Evolutionary conservation across 1,140 invertebrate species (phyloP), one percentile per base, ranked within the genome.

Genomic region (Drosophila quadrilineata): DNA sequence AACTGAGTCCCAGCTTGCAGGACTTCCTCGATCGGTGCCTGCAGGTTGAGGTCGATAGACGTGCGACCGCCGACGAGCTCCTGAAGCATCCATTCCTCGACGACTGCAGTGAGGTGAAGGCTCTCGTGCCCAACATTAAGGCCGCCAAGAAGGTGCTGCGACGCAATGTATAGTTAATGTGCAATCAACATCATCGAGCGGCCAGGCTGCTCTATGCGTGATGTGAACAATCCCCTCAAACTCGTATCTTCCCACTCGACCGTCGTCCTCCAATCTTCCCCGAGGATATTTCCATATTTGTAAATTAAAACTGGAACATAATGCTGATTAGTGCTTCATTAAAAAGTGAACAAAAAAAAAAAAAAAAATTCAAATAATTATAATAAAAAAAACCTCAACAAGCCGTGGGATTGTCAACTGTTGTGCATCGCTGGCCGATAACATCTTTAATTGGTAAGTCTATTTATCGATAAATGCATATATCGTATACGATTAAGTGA

Each of bases 21-120:
- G 93, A 97, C 88, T 98, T 99, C 89, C 91, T 99, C 21, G 96
- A 98, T 90, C 92, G 94, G 62, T 99, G 98, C 89, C 92, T 99
- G 5, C 95, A 98, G 89, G 97, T 98, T 0, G 96, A 98, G 87
- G 96, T 98, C 0, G 95, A 98, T 43, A 92, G 94, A 50, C 92
- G 98, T 65, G 95, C 95, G 4, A 94, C 95, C 0, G 96, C 97
- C 1, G 93, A 94, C 6, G 95, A 98, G 90, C 90, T 98, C 5
- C 91, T 98, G n/a, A 90, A 91, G 28, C 98, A 99, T 93, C 93
- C 94, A 2, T 99, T 99, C 91, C 91, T 99, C 12, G 91, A 94
- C 17, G 94, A 95, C 73, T 95, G 96, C 52, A 95, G 95, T 84
- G 95, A 96, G 71, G 91, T 99, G 19, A 92, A 92, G 22, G 95